Percentiles rank a stretch among this genome's conserved stretches.
phyloP scores from a whole-genome alignment of 2,888 invertebrate genomes.

The Morinoia aosen region DNA sequence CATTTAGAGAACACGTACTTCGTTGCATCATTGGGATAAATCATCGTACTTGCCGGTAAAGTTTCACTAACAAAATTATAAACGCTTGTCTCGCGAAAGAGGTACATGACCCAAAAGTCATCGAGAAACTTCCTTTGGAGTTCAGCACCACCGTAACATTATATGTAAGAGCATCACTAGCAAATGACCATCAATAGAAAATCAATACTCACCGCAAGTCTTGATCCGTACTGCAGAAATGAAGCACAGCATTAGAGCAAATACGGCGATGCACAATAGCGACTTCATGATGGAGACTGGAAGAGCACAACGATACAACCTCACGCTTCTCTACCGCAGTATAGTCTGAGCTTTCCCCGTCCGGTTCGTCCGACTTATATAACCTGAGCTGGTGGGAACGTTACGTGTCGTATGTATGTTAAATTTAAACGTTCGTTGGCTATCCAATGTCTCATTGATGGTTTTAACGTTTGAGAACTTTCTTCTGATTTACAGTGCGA shows the following conservation, averaged over 20 bases:
- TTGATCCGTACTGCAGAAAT: neutral
- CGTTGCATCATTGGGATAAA: neutral
- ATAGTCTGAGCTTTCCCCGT: neutral
- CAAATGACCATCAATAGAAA: neutral
- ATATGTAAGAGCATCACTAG: neutral
- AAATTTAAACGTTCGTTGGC: too few relatives aligned
- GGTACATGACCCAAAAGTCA: neutral
- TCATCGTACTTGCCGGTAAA: neutral
- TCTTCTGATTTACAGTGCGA: too few relatives aligned
- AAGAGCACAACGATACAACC: neutral
- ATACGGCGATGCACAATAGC: neutral
- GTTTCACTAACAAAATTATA: neutral
- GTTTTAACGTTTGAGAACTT: too few relatives aligned
- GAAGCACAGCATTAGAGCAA: neutral
- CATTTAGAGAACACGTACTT: too few relatives aligned
- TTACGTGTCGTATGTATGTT: too few relatives aligned
- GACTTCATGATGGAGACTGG: constrained; percentile 29
- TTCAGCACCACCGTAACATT: neutral
- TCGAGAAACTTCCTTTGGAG: neutral
- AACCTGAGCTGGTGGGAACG: too few relatives aligned
- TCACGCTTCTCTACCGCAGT: neutral
- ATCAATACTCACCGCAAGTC: constrained; percentile 3
- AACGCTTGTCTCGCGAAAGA: neutral
- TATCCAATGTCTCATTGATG: too few relatives aligned
- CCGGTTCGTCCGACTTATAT: neutral